phyloP scores from a whole-genome alignment of 2,797 vertebrate species.

The Anableps anableps region DNA sequence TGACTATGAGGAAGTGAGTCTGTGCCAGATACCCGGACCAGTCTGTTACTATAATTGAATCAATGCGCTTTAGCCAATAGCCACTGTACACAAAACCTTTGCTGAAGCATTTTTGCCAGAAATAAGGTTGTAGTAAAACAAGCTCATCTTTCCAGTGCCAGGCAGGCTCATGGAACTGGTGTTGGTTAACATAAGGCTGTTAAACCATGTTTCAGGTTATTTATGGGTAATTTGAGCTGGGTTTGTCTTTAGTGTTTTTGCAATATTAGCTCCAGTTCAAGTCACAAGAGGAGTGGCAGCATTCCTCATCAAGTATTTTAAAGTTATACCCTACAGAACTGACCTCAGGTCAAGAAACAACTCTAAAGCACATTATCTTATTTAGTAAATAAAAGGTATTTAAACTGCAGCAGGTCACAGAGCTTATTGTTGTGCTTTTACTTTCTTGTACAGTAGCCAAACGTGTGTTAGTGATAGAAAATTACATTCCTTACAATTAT shows the following conservation, averaged over 20 bases:
- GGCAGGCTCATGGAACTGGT: neutral
- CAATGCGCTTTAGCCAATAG: neutral
- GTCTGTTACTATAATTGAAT: neutral
- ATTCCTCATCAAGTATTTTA: neutral
- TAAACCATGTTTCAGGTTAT: slow-evolving; percentile 4
- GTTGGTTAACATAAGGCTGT: neutral
- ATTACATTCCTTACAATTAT: neutral
- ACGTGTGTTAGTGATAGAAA: neutral
- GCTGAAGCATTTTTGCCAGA: neutral
- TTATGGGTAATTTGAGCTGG: slow-evolving; percentile 20
- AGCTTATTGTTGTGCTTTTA: neutral
- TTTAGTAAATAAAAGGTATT: neutral
- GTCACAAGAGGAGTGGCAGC: neutral
- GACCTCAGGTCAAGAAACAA: too few relatives aligned
- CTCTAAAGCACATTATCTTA: neutral
- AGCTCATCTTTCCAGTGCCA: neutral
- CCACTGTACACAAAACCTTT: neutral
- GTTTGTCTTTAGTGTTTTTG: neutral
- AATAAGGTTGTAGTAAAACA: neutral
- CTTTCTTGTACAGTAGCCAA: neutral
- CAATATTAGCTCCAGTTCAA: neutral
- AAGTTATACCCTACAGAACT: neutral
- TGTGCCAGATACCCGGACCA: neutral
- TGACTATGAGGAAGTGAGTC: neutral
- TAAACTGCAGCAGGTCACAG: neutral